phyloP scores from a whole-genome alignment of 2,888 invertebrate species.

The Gymnosoma rotundatum region DNA sequence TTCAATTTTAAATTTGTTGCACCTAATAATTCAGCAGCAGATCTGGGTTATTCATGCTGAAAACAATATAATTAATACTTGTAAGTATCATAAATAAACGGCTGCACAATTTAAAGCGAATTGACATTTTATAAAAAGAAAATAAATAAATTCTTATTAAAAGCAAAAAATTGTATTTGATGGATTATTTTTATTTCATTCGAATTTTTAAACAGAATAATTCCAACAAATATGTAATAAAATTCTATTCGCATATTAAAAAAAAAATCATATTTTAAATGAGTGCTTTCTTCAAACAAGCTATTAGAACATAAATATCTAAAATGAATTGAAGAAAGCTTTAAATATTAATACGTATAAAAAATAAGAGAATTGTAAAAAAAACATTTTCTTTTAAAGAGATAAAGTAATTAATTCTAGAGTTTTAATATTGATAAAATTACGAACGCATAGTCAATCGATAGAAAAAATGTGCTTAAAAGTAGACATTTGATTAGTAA shows the following conservation, averaged over 20 bases:
- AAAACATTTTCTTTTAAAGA: not conserved
- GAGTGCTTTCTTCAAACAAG: no score
- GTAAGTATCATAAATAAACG: no score
- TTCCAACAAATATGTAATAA: not conserved
- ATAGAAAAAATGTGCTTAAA: slow-evolving; percentile 4
- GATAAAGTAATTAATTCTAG: not conserved
- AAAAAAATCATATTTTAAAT: not conserved
- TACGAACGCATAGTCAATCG: not conserved
- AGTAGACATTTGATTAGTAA: slow-evolving; percentile 59
- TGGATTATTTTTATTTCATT: not conserved
- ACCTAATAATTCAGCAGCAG: no score
- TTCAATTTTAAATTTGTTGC: no score
- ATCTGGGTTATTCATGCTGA: no score
- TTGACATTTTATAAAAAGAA: no score
- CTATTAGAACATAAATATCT: not conserved
- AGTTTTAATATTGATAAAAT: slow-evolving; percentile 17
- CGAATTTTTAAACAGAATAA: not conserved
- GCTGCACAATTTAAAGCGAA: no score
- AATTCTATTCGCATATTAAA: not conserved
- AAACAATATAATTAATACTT: no score
- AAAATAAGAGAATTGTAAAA: not conserved
- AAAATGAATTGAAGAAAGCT: not conserved
- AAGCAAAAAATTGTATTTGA: not conserved
- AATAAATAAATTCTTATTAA: no score
- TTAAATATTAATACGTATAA: not conserved